Evolutionary conservation across 2,888 invertebrate genomes (phyloP).

Genomic region (Hydraecia micacea): DNA sequence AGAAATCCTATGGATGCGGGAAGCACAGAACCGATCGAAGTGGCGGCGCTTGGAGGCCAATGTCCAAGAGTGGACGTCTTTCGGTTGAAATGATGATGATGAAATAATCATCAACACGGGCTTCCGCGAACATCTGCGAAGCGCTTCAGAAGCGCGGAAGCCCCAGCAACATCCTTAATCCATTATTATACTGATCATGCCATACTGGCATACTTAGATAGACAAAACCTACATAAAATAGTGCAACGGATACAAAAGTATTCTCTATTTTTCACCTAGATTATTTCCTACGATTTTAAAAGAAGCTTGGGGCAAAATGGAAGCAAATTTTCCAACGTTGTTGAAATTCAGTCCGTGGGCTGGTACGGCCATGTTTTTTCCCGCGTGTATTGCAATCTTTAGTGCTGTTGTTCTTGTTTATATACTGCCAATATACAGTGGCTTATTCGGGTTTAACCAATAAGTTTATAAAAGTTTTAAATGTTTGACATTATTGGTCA

Average conservation of each 20-base stretch:
- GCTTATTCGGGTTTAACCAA: slow-evolving; percentile 22
- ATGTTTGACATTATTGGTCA: background rate
- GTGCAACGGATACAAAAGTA: slow-evolving; percentile 6
- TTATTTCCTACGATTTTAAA: slow-evolving; percentile 60
- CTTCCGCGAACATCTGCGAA: no score
- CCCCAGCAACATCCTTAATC: no score
- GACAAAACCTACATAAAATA: slow-evolving; percentile 10
- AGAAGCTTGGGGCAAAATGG: slow-evolving; percentile 46
- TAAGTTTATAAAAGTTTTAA: background rate
- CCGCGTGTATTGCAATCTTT: slow-evolving; percentile 67
- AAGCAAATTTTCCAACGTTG: slow-evolving; percentile 51
- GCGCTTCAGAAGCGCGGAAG: no score
- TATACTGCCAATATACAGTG: slow-evolving; percentile 34
- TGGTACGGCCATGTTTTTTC: slow-evolving; percentile 49
- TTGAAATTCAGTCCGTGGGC: slow-evolving; percentile 59
- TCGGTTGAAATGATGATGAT: no score
- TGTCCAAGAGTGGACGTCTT: background rate
- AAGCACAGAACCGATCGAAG: background rate
- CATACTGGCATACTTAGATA: no score
- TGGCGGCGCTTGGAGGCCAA: background rate
- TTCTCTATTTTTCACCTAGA: slow-evolving; percentile 44
- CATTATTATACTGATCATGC: no score
- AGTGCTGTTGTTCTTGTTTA: slow-evolving; percentile 56
- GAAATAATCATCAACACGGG: no score
- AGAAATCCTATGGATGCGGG: accelerated